Evolutionary conservation across 2,797 vertebrate species (phyloP).

Genomic region (Sebastolobus alascanus): DNA sequence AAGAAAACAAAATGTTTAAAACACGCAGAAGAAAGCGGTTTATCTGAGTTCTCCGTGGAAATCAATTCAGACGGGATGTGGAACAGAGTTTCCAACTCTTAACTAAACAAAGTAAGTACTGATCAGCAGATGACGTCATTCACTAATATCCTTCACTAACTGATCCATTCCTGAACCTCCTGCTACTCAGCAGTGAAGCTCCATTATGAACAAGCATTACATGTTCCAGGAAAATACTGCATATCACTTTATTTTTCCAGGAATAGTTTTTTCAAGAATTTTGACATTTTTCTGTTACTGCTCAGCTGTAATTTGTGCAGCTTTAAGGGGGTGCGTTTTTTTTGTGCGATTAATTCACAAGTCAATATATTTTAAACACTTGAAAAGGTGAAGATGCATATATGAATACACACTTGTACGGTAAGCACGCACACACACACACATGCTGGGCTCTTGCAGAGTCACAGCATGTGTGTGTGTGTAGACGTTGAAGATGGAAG

Average conservation of each 20-base stretch:
- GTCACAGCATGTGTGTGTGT: accelerated
- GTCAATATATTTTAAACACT: neutral
- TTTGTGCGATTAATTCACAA: too few relatives aligned
- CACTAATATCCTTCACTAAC: neutral
- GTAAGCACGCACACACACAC: neutral
- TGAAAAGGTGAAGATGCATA: neutral
- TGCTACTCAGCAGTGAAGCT: neutral
- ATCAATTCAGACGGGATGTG: neutral
- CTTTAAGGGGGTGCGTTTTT: too few relatives aligned
- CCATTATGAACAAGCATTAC: too few relatives aligned
- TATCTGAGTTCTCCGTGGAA: neutral
- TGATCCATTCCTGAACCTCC: neutral
- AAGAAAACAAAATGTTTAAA: too few relatives aligned
- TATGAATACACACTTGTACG: neutral
- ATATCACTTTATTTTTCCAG: too few relatives aligned
- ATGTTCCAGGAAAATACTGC: too few relatives aligned
- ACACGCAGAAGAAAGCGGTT: too few relatives aligned
- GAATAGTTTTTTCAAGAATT: too few relatives aligned
- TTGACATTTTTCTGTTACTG: too few relatives aligned
- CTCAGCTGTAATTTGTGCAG: too few relatives aligned
- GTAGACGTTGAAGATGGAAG: neutral
- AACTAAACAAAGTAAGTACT: neutral
- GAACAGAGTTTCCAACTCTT: too few relatives aligned
- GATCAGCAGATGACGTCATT: neutral
- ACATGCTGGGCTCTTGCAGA: neutral